Conservation (phyloP, 2,113 vertebrate genomes). For the Archocentrus centrarchus region DNA sequence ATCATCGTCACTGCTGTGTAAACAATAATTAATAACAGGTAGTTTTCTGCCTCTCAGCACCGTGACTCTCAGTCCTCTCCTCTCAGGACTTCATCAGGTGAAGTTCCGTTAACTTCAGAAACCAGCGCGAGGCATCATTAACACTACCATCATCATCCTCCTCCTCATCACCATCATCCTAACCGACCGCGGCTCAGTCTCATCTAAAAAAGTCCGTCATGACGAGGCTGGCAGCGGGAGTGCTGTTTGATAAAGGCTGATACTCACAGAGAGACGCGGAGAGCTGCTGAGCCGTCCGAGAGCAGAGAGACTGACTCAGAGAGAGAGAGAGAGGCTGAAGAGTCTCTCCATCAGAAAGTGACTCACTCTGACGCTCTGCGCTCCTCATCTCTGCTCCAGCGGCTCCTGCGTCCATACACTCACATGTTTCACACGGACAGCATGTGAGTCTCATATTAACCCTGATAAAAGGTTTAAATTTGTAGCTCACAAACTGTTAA, state of each 20-base stretch:
- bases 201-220: background rate
- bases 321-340: background rate
- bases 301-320: constrained; percentile 8
- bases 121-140: constrained; percentile 3
- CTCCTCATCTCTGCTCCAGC: background rate
- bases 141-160: background rate
- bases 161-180: background rate
- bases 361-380: constrained; percentile 2
- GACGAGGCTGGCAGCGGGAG: background rate
- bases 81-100: constrained; percentile 13
- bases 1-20: background rate
- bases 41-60: background rate
- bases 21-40: background rate
- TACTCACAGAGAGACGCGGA: background rate
- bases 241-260: background rate
- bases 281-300: constrained; percentile 9
- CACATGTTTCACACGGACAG: background rate
- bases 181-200: background rate
- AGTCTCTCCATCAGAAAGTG: constrained; percentile 5
- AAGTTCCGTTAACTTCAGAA: constrained; percentile 15
- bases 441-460: no score
- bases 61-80: background rate
- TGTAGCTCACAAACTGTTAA: background rate
- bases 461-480: background rate
- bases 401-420: background rate